A percentile compares a stretch with the other conserved stretches of the same genome.
These are phyloP conservation scores for Picathartes gymnocephalus DNA, from an alignment of 2,113 vertebrate genomes.

Conservation along the genomic window DNA sequence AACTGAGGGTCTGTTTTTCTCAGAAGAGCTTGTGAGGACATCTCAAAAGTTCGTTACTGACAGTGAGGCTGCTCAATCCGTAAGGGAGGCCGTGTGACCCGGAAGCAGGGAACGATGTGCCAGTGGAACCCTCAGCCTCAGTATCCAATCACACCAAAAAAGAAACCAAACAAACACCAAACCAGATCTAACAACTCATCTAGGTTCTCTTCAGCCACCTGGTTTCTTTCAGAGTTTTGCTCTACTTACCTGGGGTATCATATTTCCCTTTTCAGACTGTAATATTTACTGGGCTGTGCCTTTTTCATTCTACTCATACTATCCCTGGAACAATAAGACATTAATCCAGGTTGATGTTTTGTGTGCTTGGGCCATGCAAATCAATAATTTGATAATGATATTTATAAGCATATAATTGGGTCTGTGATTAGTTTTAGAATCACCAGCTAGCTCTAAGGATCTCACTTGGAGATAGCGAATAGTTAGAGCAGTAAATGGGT, in stretches of 20 bases:
- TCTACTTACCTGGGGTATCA: neutral
- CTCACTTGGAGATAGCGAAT: neutral
- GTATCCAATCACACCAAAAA: neutral
- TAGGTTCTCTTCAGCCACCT: neutral
- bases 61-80: neutral
- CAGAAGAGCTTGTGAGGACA: neutral
- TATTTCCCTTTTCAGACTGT: neutral
- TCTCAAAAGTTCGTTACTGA: neutral
- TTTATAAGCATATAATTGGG: neutral
- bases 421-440: neutral
- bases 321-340: neutral
- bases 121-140: neutral
- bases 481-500: neutral
- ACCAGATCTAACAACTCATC: neutral
- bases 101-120: neutral
- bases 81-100: neutral
- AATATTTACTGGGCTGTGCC: neutral
- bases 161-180: neutral
- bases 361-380: neutral
- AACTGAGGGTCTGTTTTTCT: neutral
- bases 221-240: neutral
- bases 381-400: conserved; percentile 33
- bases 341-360: neutral
- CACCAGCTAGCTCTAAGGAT: neutral
- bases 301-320: neutral